Conservation (phyloP, 2,113 vertebrate genomes). For the Rostratula benghalensis region DNA sequence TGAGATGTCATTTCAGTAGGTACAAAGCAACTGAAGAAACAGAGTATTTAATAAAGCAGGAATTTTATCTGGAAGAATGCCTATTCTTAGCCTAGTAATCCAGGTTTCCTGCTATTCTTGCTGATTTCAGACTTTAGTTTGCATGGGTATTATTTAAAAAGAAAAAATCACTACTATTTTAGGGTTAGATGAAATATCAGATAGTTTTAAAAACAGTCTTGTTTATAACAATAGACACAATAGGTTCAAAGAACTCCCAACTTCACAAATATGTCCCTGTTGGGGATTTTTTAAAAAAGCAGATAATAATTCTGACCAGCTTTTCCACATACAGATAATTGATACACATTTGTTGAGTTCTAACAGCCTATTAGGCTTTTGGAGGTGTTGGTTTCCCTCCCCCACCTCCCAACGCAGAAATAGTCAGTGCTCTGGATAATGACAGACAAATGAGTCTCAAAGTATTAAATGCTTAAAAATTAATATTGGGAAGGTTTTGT, state of each 20-base stretch:
- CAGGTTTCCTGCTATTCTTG: constrained; percentile 57
- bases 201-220: background rate
- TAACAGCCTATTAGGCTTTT: background rate
- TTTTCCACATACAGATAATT: background rate
- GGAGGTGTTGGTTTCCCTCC: background rate
- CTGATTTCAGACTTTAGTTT: constrained; percentile 4
- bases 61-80: constrained; percentile 35
- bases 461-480: background rate
- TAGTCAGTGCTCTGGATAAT: background rate
- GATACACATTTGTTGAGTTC: background rate
- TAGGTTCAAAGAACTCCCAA: background rate
- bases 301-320: background rate
- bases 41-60: background rate
- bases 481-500: background rate
- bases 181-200: constrained; percentile 6
- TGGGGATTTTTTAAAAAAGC: background rate
- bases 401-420: background rate
- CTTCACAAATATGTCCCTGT: background rate
- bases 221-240: background rate
- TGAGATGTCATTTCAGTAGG: constrained; percentile 21
- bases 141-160: constrained; percentile 3
- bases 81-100: constrained; percentile 2
- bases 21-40: constrained; percentile 11
- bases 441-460: background rate
- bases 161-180: constrained; percentile 38